These are phyloP conservation scores for Scaptodrosophila latifasciaeformis DNA, from an alignment of 2,888 invertebrate species.

Conservation along the genomic window DNA sequence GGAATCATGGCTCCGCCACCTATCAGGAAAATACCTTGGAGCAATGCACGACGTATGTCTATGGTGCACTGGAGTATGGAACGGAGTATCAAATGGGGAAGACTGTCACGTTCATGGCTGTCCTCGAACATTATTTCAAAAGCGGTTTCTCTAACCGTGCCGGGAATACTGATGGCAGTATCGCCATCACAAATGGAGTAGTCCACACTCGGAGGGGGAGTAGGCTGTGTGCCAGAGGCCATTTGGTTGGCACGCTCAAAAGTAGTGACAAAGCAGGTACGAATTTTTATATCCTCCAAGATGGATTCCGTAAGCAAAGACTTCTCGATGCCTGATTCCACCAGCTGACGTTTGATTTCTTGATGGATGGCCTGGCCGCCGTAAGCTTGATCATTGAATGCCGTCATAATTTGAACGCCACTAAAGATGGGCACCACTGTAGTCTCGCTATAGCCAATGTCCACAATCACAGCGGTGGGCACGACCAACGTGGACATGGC, in stretches of 20 bases:
- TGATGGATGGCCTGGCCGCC: slow-evolving; percentile 84
- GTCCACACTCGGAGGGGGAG: slow-evolving; percentile 78
- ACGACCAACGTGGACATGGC: slow-evolving; percentile 88
- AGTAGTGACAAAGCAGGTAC: slow-evolving; percentile 91
- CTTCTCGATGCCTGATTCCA: slow-evolving; percentile 75
- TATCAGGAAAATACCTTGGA: slow-evolving; percentile 88
- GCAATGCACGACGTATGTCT: slow-evolving; percentile 85
- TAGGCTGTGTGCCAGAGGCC: slow-evolving; percentile 72
- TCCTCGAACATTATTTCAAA: slow-evolving; percentile 90
- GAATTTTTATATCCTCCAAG: slow-evolving; percentile 87
- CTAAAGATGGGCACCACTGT: slow-evolving; percentile 89
- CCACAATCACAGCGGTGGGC: slow-evolving; percentile 88
- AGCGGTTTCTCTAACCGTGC: slow-evolving; percentile 85
- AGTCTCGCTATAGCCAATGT: slow-evolving; percentile 91
- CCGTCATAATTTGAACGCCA: slow-evolving; percentile 88
- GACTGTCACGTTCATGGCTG: slow-evolving; percentile 87
- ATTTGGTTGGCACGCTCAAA: slow-evolving; percentile 79
- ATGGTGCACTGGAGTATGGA: slow-evolving; percentile 87
- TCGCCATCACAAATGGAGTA: slow-evolving; percentile 82
- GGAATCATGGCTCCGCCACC: slow-evolving; percentile 91
- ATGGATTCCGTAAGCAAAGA: slow-evolving; percentile 76
- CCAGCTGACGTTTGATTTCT: slow-evolving; percentile 77
- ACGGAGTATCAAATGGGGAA: slow-evolving; percentile 90
- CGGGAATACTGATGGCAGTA: slow-evolving; percentile 79
- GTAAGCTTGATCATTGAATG: slow-evolving; percentile 87